phyloP scores from a whole-genome alignment of 2,888 invertebrate genomes.

The Villa cingulata region DNA sequence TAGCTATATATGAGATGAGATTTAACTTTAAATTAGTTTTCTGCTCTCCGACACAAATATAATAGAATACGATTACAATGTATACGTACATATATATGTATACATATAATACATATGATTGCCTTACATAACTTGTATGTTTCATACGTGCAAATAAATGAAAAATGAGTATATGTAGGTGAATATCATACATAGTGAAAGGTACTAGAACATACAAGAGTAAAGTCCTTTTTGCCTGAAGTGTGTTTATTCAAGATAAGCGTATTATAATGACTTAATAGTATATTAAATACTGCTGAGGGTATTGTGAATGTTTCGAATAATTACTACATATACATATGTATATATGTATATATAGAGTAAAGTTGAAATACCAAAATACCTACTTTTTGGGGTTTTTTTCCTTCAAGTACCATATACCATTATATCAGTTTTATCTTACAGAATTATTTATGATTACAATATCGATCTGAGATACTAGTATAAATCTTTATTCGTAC shows the following conservation, averaged over 20 bases:
- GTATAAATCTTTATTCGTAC: too few species aligned
- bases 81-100: not conserved
- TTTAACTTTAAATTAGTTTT: not conserved
- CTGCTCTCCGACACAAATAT: too few species aligned
- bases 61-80: not conserved
- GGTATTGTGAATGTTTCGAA: not conserved
- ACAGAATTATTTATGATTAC: too few species aligned
- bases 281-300: not conserved
- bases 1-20: not conserved
- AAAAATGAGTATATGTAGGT: not conserved
- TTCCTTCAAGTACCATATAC: too few species aligned
- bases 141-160: constrained; percentile 1
- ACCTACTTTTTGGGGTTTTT: too few species aligned
- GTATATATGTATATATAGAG: too few species aligned
- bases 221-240: not conserved
- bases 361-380: too few species aligned
- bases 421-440: too few species aligned
- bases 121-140: not conserved
- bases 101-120: not conserved
- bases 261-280: constrained; percentile 15
- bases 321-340: too few species aligned
- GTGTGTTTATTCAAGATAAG: constrained; percentile 15
- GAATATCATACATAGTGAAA: too few species aligned
- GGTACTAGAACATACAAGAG: too few species aligned
- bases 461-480: too few species aligned